Base-by-base conservation (phyloP, 2,888 invertebrate genomes). In the Lycophotia porphyrea region DNA sequence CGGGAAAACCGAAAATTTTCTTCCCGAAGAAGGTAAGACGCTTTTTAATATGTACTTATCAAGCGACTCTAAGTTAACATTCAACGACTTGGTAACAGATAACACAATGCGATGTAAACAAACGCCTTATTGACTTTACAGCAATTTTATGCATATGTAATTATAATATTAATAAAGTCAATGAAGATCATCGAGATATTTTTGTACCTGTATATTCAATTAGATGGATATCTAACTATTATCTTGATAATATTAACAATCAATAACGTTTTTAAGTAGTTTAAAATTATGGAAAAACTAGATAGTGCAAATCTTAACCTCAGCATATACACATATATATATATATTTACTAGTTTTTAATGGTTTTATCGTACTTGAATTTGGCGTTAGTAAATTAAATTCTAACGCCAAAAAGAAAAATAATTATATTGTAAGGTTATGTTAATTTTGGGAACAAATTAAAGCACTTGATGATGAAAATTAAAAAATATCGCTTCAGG, bases 1-100 rank as follows among this genome's bases (percentile, higher is more conserved):
- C 96, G 89, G 96, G 96, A 93, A 96, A 95, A 95, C 96, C 96
- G 84, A 96, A 96, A 93, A 95, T 96, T 82, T 95, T 96, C 92
- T 96, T 95, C 89, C 96, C 96, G 87, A 96, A 96, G 95, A 96
- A 96, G 96, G 96, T 96, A 93, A 95, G 95, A 66, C 65, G 74
- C 55, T 70, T 68, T 78, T 67, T 44, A 61, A 55, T 82, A 34
- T 60, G 34, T 60, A 82, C 80, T 84, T 82, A 83, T 77, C 79
- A 73, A 71, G 42, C 61, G 60, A 79, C 69, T 76, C 70, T 78
- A 83, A 70, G 65, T 74, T 82, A 78, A 84, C 76, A 84, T 74
- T 75, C n/a, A 71, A 66, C 65, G 71, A 79, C 80, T 71, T 85
- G 75, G 84, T 78, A 82, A 88, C 87, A 79, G 88, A 85, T 88